Percentiles rank a stretch among this genome's conserved stretches.
Evolutionary conservation across 2,888 invertebrate genomes (phyloP).

Genomic region (Deroplatys truncata): DNA sequence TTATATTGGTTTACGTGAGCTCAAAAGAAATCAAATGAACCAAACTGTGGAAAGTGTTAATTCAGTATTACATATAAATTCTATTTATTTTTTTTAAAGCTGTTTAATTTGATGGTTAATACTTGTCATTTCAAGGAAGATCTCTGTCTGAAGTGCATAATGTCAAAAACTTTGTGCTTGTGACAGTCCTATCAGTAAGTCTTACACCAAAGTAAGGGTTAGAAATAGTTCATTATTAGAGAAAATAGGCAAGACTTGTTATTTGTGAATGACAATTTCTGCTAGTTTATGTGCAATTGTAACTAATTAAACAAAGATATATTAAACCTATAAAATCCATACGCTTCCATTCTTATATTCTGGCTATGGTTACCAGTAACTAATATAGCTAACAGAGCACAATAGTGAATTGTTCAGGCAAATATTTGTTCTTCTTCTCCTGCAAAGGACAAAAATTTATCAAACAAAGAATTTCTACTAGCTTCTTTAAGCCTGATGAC

Average conservation of each 20-base stretch:
- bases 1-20: background rate
- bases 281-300: background rate
- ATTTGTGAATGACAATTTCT: background rate
- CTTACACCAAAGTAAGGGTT: background rate
- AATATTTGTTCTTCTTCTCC: background rate
- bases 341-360: slow-evolving; percentile 13
- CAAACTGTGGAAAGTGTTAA: background rate
- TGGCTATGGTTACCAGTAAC: background rate
- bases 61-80: background rate
- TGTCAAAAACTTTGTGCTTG: background rate
- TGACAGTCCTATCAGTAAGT: background rate
- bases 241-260: background rate
- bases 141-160: background rate
- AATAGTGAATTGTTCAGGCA: background rate
- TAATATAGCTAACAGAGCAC: background rate
- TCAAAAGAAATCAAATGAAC: background rate
- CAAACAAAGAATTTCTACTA: background rate
- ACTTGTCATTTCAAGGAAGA: background rate
- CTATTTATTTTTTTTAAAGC: background rate
- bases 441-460: background rate
- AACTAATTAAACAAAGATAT: background rate
- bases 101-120: background rate
- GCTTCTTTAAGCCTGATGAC: background rate
- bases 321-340: background rate
- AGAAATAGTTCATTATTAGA: background rate